Evolutionary conservation across 2,113 vertebrate species (phyloP), one percentile per base, ranked within the genome.

Genomic region (Heteronetta atricapilla): DNA sequence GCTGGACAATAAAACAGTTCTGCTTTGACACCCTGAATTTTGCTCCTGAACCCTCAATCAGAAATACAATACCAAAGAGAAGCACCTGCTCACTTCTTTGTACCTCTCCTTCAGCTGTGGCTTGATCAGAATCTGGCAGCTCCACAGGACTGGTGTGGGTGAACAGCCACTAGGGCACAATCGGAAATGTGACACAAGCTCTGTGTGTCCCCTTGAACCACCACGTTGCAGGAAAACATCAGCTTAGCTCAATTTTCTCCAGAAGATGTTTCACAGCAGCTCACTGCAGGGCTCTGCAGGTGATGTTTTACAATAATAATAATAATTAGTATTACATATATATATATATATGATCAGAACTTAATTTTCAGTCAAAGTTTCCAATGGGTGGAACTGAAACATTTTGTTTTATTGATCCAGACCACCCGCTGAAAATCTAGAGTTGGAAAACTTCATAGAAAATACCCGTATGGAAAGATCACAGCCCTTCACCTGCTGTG

Each of bases 121-220:
- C 40, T 14, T 67, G 42, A 42, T 31, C 53, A 33, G 40, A 40
- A 55, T 42, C 44, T 64, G 8, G 6, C 13, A 82, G 14, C 26
- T 66, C 29, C 53, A 62, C 3, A 5, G 10, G 25, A 44, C 55
- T 53, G 31, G 79, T 12, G 11, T 0, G 0, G 29, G 38, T 78
- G 14, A 92, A 68, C 0, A 10, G 23, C 21, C 66, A 13, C n/a
- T 38, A 28, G 23, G 4, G 2, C 28, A 52, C 46, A 72, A 28
- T 11, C 79, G 34, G 29, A 4, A 40, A 16, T 7, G 18, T 84
- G 53, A 34, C 46, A 59, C 10, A 63, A 42, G 22, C 0, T 1
- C 13, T 59, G 22, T 36, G 20, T 36, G 46, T 81, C 33, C 11
- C 29, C 34, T 72, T 44, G 19, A 86, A 38, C 2, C 75, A 53